A percentile compares a stretch with the other conserved stretches of the same genome.
These are phyloP conservation scores for Drosophila rhopaloa DNA, from an alignment of 1,140 invertebrate genomes.

Conservation along the genomic window DNA sequence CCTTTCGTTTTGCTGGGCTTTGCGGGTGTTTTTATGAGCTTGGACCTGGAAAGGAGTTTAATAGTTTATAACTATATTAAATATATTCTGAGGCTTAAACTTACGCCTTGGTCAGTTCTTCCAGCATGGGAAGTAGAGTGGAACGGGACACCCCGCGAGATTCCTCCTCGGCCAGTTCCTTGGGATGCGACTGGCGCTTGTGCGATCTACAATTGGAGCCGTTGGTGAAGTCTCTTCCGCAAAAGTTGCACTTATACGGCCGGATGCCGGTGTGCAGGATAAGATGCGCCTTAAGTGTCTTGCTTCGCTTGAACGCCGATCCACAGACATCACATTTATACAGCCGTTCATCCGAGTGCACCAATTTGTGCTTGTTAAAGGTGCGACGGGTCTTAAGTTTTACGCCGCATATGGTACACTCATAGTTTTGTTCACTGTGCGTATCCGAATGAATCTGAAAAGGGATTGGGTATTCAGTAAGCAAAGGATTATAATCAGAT, in stretches of 20 bases:
- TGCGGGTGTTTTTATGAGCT: conserved; percentile 61
- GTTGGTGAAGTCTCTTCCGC: conserved; percentile 85
- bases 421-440: conserved; percentile 84
- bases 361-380: conserved; percentile 85
- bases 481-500: too few species aligned
- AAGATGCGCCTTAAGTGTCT: conserved; percentile 84
- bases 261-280: conserved; percentile 85
- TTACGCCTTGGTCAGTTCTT: conserved; percentile 74
- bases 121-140: conserved; percentile 70
- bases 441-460: conserved; percentile 79
- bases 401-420: conserved; percentile 84
- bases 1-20: conserved; percentile 30
- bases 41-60: conserved; percentile 33
- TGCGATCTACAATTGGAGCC: conserved; percentile 85
- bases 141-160: conserved; percentile 58
- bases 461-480: neutral
- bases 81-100: neutral
- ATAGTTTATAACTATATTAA: neutral
- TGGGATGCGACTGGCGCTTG: conserved; percentile 85
- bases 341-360: conserved; percentile 84
- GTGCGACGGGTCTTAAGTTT: conserved; percentile 85
- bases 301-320: conserved; percentile 77
- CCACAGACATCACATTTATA: conserved; percentile 85
- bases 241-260: conserved; percentile 85
- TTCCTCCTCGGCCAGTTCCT: conserved; percentile 84